phyloP scores from a whole-genome alignment of 2,113 vertebrate species.

The Plotosus lineatus region DNA sequence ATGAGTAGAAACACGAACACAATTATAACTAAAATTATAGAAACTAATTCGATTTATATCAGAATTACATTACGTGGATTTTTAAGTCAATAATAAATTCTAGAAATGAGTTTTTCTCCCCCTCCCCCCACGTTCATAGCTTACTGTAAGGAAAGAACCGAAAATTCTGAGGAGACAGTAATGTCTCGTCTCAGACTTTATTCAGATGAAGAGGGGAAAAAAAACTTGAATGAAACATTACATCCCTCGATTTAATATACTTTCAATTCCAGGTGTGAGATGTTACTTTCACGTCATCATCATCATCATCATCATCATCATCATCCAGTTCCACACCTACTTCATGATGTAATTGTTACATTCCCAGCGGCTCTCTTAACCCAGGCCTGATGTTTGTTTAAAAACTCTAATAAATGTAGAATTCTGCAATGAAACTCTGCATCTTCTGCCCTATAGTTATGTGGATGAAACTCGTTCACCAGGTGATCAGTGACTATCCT shows the following conservation, averaged over 20 bases:
- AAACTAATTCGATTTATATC: constrained; percentile 53
- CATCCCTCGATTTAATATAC: background rate
- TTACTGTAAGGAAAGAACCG: too few species aligned
- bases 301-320: background rate
- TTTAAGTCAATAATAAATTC: constrained; percentile 53
- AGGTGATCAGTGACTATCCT: background rate
- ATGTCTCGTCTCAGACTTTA: constrained; percentile 42
- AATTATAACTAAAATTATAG: constrained; percentile 42
- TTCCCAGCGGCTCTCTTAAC: constrained; percentile 37
- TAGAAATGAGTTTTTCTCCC: background rate
- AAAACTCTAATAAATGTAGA: constrained; percentile 77
- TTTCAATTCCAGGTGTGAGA: background rate
- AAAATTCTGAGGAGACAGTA: constrained; percentile 44
- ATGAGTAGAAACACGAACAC: constrained; percentile 35
- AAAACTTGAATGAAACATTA: constrained; percentile 15
- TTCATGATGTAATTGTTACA: constrained; percentile 64
- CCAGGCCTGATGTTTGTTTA: constrained; percentile 49
- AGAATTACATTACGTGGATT: constrained; percentile 50
- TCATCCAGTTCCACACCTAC: constrained; percentile 35
- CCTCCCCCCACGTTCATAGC: too few species aligned
- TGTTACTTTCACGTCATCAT: background rate
- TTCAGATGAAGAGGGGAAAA: constrained; percentile 28
- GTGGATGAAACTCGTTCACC: background rate
- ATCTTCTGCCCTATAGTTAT: background rate
- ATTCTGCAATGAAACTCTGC: constrained; percentile 67